Evolutionary conservation across 2,797 vertebrate genomes (phyloP).

Genomic region (Phataginus tricuspis): DNA sequence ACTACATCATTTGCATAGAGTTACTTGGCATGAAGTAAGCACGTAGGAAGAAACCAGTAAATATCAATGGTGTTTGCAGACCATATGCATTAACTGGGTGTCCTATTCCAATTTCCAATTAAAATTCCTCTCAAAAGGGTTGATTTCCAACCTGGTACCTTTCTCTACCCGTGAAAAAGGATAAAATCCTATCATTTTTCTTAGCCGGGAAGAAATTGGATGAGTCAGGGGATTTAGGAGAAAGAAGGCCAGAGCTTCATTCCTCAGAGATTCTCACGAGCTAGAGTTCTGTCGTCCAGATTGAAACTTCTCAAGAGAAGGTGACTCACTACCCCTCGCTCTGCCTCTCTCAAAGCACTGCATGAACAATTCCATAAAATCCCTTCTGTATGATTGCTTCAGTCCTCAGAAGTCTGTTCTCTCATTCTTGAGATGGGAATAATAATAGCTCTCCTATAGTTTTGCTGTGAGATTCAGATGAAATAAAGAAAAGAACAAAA

Average conservation of each 20-base stretch:
- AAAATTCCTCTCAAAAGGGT: neutral
- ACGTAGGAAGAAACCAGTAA: neutral
- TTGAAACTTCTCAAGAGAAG: neutral
- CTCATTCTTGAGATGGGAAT: neutral
- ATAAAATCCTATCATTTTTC: neutral
- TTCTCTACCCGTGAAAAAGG: neutral
- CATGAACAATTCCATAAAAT: neutral
- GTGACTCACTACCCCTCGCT: neutral
- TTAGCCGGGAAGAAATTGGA: neutral
- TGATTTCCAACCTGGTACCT: neutral
- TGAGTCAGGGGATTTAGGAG: neutral
- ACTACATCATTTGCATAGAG: neutral
- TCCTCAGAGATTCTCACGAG: neutral
- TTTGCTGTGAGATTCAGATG: neutral
- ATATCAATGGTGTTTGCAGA: neutral
- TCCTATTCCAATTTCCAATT: constrained; percentile 1
- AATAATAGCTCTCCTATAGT: neutral
- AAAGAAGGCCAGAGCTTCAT: neutral
- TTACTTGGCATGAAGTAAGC: neutral
- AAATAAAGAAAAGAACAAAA: neutral
- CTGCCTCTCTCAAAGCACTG: neutral
- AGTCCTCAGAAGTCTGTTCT: neutral
- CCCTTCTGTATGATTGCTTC: neutral
- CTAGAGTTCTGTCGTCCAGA: neutral
- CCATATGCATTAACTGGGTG: neutral